Percentiles rank a stretch among this genome's conserved stretches.
Evolutionary conservation across 2,888 invertebrate genomes (phyloP).

Genomic region (Tillus elongatus): DNA sequence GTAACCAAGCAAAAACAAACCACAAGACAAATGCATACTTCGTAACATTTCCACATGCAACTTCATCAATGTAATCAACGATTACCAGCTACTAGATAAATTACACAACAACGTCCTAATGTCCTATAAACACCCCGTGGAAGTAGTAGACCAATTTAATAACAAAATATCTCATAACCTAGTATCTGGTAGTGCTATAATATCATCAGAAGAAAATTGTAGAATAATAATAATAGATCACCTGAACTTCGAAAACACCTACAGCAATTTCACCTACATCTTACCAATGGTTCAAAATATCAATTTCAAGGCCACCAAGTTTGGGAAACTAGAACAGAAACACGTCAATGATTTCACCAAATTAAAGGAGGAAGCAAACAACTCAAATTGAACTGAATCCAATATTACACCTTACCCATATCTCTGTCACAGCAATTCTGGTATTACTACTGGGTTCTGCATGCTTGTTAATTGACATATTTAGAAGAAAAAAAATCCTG

Average conservation of each 20-base stretch:
- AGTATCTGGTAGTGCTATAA: not conserved
- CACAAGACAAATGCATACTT: not conserved
- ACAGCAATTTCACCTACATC: not conserved
- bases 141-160: constrained; percentile 4
- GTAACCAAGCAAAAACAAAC: not conserved
- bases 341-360: constrained; percentile 1
- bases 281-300: not conserved
- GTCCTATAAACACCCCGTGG: not conserved
- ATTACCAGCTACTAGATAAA: not conserved
- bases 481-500: no score
- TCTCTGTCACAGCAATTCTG: constrained; percentile 3
- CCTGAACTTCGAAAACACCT: constrained; percentile 1
- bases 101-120: constrained; percentile 3
- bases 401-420: not conserved
- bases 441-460: no score
- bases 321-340: constrained; percentile 2
- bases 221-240: constrained; percentile 3
- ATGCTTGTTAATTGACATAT: no score
- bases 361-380: constrained; percentile 2
- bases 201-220: constrained; percentile 5
- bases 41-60: not conserved
- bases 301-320: constrained; percentile 1
- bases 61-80: not conserved
- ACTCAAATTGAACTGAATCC: constrained; percentile 3
- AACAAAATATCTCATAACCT: not conserved